Percentiles rank a stretch among this genome's conserved stretches.
Conservation (phyloP, 2,888 invertebrate genomes). For the Dichetophora obliterata region DNA sequence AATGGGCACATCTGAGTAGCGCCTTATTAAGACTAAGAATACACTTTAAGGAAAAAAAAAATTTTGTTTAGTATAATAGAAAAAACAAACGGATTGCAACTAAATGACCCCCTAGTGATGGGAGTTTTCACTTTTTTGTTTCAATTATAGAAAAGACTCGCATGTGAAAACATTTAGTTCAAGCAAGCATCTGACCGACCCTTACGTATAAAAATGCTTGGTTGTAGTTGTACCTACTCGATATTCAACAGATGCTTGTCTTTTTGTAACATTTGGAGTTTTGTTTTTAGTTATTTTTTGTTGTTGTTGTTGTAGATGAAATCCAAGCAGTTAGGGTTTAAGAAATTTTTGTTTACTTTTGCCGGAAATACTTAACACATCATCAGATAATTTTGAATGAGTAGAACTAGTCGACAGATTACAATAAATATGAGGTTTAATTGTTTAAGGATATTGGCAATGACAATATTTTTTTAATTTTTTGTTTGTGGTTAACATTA, state of each 20-base stretch:
- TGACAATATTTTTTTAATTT: background rate
- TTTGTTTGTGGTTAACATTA: background rate
- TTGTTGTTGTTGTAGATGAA: background rate
- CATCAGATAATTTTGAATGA: background rate
- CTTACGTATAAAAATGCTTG: background rate
- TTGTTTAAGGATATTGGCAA: conserved; percentile 20
- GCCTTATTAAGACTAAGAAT: conserved; percentile 4
- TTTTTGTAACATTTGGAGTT: background rate
- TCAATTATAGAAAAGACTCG: background rate
- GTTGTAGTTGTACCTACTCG: background rate
- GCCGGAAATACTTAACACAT: background rate
- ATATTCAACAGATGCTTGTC: background rate
- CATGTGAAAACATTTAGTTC: background rate
- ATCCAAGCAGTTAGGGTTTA: background rate
- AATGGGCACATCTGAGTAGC: background rate
- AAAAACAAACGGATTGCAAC: background rate
- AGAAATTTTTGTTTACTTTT: background rate
- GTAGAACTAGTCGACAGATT: background rate
- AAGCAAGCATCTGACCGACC: background rate
- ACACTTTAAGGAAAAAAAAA: background rate
- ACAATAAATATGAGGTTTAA: conserved; percentile 30
- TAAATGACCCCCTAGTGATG: conserved; percentile 37
- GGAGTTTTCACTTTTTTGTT: conserved; percentile 22
- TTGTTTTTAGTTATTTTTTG: background rate
- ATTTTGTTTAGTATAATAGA: background rate